Evolutionary conservation across 2,113 vertebrate species (phyloP), one percentile per base, ranked within the genome.

Genomic region (Heteronetta atricapilla): DNA sequence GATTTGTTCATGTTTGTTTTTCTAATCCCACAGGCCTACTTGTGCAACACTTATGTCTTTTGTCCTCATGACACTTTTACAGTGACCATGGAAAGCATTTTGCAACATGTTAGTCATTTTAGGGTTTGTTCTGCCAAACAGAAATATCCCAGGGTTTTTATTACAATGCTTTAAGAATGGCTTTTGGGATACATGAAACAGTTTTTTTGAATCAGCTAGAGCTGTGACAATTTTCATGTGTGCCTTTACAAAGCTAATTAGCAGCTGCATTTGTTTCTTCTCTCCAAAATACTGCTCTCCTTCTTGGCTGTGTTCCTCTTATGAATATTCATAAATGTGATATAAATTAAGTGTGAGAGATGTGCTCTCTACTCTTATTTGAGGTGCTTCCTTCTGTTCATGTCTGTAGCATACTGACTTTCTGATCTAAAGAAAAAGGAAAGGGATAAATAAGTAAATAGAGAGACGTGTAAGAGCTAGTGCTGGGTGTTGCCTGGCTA

Each of bases 401-500:
- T 6, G 2, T 73, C 63, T 80, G 59, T 52, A 91, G 53, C 19
- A 40, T 3, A n/a, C 42, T 68, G 52, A 50, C 50, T 82, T 89
- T 76, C 38, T 77, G 5, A 46, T 34, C 42, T 28, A 34, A 6
- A 34, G 44, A 20, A 81, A 23, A 56, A 73, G 15, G 4, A 6
- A 78, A 91, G 70, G 25, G 46, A 55, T 42, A 85, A 83, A 72
- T 38, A 33, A 63, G 64, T 58, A 91, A 94, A 91, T 38, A 48
- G 12, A 81, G 29, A 44, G n/a, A 31, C 5, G 29, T 68, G 56
- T n/a, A 48, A 83, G 91, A 88, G 9, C 56, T 69, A 59, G 18
- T 56, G 25, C 72, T 56, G 42, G 14, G 2, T 81, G 91, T 90
- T 93, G 64, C 92, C 86, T 84, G 80, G 88, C 88, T 95, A 92